phyloP scores from a whole-genome alignment of 2,113 vertebrate genomes.

The Lepus timidus region DNA sequence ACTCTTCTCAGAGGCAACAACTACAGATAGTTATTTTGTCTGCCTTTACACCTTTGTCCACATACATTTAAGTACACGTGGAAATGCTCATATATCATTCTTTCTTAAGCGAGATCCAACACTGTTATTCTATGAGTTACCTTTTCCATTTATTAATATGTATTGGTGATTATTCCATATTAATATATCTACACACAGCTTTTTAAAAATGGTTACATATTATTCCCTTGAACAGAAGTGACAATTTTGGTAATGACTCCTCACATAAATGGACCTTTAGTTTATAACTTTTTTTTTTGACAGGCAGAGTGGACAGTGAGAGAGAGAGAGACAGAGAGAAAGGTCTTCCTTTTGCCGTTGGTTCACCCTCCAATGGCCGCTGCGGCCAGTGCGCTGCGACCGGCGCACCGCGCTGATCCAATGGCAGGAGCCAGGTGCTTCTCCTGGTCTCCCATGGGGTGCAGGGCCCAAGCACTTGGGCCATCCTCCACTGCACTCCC shows the following conservation, averaged over 20 bases:
- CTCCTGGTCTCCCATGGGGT: too few relatives aligned
- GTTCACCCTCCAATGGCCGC: too few relatives aligned
- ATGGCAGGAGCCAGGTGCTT: too few relatives aligned
- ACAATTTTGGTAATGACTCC: slow-evolving; percentile 7
- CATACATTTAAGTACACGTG: slow-evolving; percentile 14
- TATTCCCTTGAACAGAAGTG: background rate
- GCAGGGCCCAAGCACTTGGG: too few relatives aligned
- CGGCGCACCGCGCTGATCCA: too few relatives aligned
- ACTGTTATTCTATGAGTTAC: slow-evolving; percentile 41
- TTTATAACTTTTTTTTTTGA: background rate
- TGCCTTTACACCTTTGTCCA: slow-evolving; percentile 6
- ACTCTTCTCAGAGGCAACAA: slow-evolving; percentile 32
- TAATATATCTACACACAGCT: background rate
- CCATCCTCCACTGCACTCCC: too few relatives aligned
- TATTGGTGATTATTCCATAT: slow-evolving; percentile 5
- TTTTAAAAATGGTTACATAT: slow-evolving; percentile 39
- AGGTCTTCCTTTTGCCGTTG: too few relatives aligned
- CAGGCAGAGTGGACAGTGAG: too few relatives aligned
- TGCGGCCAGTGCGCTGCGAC: too few relatives aligned
- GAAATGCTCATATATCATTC: background rate
- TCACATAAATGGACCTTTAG: slow-evolving; percentile 15
- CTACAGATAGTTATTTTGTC: background rate
- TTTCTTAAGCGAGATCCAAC: slow-evolving; percentile 22
- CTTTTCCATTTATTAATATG: slow-evolving; percentile 44
- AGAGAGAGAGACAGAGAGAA: too few relatives aligned